Evolutionary conservation across 2,888 invertebrate species (phyloP).

Genomic region (Agrilus cyanescens): DNA sequence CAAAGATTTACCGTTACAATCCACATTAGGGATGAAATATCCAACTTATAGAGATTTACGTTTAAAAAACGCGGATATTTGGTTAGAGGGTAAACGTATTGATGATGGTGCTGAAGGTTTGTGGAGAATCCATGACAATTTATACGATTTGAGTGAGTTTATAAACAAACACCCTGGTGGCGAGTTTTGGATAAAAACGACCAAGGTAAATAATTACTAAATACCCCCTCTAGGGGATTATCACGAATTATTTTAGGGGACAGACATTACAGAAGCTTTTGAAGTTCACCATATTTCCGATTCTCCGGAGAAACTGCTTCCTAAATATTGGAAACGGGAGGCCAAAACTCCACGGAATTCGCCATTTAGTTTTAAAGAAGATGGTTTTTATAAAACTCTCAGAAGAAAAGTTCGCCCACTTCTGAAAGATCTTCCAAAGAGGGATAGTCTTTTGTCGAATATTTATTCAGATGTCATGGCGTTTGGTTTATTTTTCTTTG

Average conservation of each 20-base stretch:
- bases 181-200: constrained; percentile 55
- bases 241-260: constrained; percentile 6
- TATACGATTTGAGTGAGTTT: constrained; percentile 78
- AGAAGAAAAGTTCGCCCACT: constrained; percentile 45
- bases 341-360: constrained; percentile 53
- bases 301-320: constrained; percentile 42
- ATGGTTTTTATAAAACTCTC: constrained; percentile 63
- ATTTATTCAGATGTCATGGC: constrained; percentile 34
- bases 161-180: constrained; percentile 77
- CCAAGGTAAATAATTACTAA: constrained; percentile 40
- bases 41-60: constrained; percentile 7
- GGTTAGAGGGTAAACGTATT: constrained; percentile 51
- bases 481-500: constrained; percentile 25
- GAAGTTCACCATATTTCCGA: constrained; percentile 58
- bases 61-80: constrained; percentile 24
- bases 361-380: constrained; percentile 58
- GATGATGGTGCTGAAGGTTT: constrained; percentile 63
- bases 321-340: constrained; percentile 53
- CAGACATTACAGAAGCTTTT: constrained; percentile 64
- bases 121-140: constrained; percentile 60
- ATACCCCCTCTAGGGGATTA: neutral
- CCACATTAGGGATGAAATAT: constrained; percentile 8
- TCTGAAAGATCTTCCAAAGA: constrained; percentile 41
- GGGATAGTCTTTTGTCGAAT: constrained; percentile 27
- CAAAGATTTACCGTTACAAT: neutral